Evolutionary conservation across 2,797 vertebrate genomes (phyloP), one percentile per base, ranked within the genome.

Genomic region (Sebastes ruberrimus): DNA sequence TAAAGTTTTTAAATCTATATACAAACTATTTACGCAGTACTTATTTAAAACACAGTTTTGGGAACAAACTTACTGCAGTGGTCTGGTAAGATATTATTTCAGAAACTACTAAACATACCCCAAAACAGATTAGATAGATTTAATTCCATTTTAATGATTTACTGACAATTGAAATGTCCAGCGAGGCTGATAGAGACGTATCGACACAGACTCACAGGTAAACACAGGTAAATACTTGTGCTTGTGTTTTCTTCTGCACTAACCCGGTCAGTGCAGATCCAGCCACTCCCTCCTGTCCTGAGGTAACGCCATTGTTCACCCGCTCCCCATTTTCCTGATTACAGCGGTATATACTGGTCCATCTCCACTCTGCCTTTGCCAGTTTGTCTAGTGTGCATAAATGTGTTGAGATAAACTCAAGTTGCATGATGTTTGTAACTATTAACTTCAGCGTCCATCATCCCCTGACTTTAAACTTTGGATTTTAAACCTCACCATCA

Each of bases 51-150:
- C 53, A 56, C 52, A 56, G 55, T 56, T 23, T 25, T 55, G 53
- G 55, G 23, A 7, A 28, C 5, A 11, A 13, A 55, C 9, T 56
- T 0, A 59, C 13, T 16, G 14, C 0, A 0, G 13, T 9, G 14
- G 25, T 28, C 55, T 27, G 23, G 53, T 13, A 14, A 25, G 10
- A 25, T 10, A 27, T 13, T 25, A 56, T 27, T 57, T 57, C 56
- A 57, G 23, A 57, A 57, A 57, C 11, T 13, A 57, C 13, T 57
- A 14, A 57, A 25, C 22, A 16, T 2, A 13, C 23, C 23, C 55
- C 6, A 27, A 59, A 28, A 28, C 25, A 18, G 25, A 28, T 59
- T 18, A 57, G 1, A 27, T 57, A 57, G 13, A 57, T 27, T 57
- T 16, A 27, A 28, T 59, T 38, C 35, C 35, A 38, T 38, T 38